These are phyloP conservation scores for Rhopalosiphum nymphaeae DNA, from an alignment of 2,888 invertebrate species.

Conservation along the genomic window DNA sequence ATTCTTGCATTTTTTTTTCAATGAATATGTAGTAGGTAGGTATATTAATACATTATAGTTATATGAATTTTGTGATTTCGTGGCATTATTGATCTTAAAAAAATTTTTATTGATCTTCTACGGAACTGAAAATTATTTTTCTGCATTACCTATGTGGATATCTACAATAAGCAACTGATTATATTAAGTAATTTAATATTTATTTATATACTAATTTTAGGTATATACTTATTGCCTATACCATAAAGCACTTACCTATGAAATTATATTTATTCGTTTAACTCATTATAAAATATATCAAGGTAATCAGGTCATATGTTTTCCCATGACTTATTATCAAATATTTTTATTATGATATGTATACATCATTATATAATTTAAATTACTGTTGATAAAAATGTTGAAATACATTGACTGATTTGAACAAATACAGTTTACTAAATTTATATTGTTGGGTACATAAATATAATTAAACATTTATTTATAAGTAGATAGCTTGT, in stretches of 20 bases:
- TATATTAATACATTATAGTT: neutral
- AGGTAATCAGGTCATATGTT: no score
- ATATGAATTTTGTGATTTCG: neutral
- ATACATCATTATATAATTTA: no score
- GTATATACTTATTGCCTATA: no score
- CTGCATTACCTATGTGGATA: neutral
- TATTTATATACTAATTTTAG: neutral
- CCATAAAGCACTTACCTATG: no score
- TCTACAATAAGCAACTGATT: neutral
- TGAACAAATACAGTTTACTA: neutral
- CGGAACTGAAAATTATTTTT: neutral
- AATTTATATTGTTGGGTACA: neutral
- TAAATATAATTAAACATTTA: neutral
- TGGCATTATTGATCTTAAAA: neutral
- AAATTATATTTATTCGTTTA: no score
- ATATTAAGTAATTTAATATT: neutral
- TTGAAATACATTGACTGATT: neutral
- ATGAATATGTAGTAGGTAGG: neutral
- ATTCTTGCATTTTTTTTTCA: neutral
- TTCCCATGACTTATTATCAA: no score
- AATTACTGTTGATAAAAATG: neutral
- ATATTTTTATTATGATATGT: no score
- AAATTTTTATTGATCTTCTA: neutral
- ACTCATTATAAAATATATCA: no score
- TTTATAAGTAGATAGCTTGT: neutral